Evolutionary conservation across 2,888 invertebrate genomes (phyloP).

Genomic region (Drosophila suboccidentalis): DNA sequence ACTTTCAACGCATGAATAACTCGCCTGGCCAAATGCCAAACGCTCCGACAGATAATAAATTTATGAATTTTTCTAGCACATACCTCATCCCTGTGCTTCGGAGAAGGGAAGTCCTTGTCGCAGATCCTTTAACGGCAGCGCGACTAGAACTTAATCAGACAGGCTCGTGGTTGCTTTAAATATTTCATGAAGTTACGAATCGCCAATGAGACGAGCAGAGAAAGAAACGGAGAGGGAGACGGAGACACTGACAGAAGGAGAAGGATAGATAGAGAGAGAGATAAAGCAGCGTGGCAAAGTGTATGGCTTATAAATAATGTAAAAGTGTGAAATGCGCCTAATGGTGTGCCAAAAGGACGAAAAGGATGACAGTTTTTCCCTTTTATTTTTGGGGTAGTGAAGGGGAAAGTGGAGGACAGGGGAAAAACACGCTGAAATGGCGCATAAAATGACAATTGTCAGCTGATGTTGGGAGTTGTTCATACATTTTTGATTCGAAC

Average conservation of each 20-base stretch:
- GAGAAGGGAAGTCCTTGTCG: slow-evolving; percentile 5
- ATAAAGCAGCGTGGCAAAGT: slow-evolving; percentile 49
- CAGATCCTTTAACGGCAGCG: slow-evolving; percentile 42
- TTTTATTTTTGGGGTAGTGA: background rate
- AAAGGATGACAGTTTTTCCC: slow-evolving; percentile 48
- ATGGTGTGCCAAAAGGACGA: slow-evolving; percentile 73
- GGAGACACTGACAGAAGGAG: background rate
- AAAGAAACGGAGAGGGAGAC: slow-evolving; percentile 2
- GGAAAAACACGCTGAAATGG: slow-evolving; percentile 53
- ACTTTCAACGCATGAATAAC: background rate
- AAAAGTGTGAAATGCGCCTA: slow-evolving; percentile 82
- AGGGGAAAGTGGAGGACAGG: background rate
- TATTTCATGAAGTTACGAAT: slow-evolving; percentile 70
- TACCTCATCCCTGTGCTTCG: slow-evolving; percentile 22
- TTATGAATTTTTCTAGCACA: slow-evolving; percentile 6
- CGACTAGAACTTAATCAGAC: slow-evolving; percentile 37
- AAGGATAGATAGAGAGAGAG: slow-evolving; percentile 12
- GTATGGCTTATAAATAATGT: slow-evolving; percentile 78
- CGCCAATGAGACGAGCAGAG: slow-evolving; percentile 44
- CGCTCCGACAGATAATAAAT: slow-evolving; percentile 8
- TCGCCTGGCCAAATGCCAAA: background rate
- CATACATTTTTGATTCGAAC: slow-evolving; percentile 42
- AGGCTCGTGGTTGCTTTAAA: slow-evolving; percentile 52
- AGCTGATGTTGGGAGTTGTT: slow-evolving; percentile 64
- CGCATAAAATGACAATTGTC: slow-evolving; percentile 79